A percentile compares a stretch with the other conserved stretches of the same genome.
Conservation (phyloP, 2,113 vertebrate genomes). For the Riparia riparia region DNA sequence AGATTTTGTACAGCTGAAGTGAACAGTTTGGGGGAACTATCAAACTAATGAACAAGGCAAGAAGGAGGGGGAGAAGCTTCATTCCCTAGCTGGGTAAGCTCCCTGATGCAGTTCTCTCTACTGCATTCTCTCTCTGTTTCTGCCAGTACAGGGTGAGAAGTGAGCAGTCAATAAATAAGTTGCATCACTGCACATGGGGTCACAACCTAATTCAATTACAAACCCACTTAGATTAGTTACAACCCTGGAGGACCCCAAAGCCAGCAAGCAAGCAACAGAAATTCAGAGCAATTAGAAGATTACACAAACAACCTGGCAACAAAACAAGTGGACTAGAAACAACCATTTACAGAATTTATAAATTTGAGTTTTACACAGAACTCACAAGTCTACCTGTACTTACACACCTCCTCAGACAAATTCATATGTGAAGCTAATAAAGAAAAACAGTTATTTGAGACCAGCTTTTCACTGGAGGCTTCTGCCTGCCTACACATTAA, state of each 20-base stretch:
- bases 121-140: not conserved
- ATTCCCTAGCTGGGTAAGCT: not conserved
- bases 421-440: not conserved
- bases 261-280: not conserved
- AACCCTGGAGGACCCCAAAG: not conserved
- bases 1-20: not conserved
- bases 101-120: not conserved
- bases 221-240: not conserved
- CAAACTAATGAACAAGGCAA: not conserved
- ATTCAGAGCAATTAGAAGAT: not conserved
- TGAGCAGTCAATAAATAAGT: not conserved
- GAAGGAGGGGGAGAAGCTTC: fast-evolving
- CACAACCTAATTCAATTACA: not conserved
- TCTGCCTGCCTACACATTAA: not conserved
- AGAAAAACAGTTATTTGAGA: not conserved
- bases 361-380: not conserved
- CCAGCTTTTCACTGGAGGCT: not conserved
- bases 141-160: not conserved
- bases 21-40: not conserved
- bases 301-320: not conserved
- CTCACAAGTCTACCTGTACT: not conserved
- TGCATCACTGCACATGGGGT: not conserved
- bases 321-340: not conserved
- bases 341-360: not conserved
- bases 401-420: not conserved